Conservation (phyloP, 2,797 vertebrate species). For the Poeciliopsis gracilis region DNA sequence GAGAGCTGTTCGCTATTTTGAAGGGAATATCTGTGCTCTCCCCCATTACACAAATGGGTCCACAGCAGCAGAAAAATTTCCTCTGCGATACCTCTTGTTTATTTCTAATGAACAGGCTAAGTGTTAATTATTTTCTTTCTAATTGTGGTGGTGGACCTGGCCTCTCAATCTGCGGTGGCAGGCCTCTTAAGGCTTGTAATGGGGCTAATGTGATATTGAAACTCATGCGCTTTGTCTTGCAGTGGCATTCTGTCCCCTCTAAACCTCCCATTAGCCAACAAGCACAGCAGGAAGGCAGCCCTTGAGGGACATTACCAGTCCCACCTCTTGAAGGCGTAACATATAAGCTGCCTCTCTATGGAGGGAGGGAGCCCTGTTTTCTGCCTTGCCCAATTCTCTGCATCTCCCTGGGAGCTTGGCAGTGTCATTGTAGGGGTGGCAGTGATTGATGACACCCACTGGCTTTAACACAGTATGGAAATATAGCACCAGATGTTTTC, state of each 20-base stretch:
- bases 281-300: slow-evolving; percentile 71
- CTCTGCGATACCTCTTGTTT: slow-evolving; percentile 59
- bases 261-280: slow-evolving; percentile 61
- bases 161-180: slow-evolving; percentile 63
- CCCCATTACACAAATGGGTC: slow-evolving; percentile 60
- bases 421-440: slow-evolving; percentile 73
- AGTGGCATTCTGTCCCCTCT: slow-evolving; percentile 51
- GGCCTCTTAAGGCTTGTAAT: slow-evolving; percentile 62
- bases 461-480: slow-evolving; percentile 73
- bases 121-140: slow-evolving; percentile 75
- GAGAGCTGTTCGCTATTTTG: slow-evolving; percentile 73
- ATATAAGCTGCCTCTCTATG: slow-evolving; percentile 63
- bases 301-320: slow-evolving; percentile 71
- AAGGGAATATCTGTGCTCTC: slow-evolving; percentile 58
- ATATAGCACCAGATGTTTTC: slow-evolving; percentile 70
- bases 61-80: slow-evolving; percentile 55
- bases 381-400: slow-evolving; percentile 58
- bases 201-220: slow-evolving; percentile 73
- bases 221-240: slow-evolving; percentile 63
- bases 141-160: slow-evolving; percentile 70
- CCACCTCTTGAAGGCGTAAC: slow-evolving; percentile 70
- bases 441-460: slow-evolving; percentile 80
- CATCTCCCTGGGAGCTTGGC: slow-evolving; percentile 71
- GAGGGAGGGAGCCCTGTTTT: slow-evolving; percentile 65
- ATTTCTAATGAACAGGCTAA: slow-evolving; percentile 64